A percentile compares a stretch with the other conserved stretches of the same genome.
phyloP scores from a whole-genome alignment of 2,113 vertebrate genomes.

The Kryptolebias marmoratus region DNA sequence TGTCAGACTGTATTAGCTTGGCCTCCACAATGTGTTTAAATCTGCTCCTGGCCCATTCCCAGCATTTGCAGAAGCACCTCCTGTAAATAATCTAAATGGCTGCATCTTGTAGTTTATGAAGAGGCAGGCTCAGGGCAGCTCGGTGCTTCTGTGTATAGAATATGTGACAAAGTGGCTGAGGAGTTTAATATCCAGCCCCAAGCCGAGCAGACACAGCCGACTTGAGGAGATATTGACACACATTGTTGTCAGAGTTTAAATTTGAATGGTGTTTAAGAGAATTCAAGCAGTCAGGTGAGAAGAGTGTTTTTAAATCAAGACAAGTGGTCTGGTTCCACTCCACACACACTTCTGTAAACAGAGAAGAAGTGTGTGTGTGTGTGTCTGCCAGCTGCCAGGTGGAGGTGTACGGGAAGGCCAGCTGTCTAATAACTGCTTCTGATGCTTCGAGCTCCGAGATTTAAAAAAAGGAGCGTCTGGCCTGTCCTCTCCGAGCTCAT shows the following conservation, averaged over 20 bases:
- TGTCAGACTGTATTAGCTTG: conserved; percentile 77
- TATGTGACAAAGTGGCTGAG: conserved; percentile 55
- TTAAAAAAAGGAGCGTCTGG: conserved; percentile 66
- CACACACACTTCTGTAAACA: conserved; percentile 40
- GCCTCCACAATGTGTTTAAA: conserved; percentile 57
- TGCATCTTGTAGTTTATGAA: conserved; percentile 61
- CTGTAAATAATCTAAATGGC: conserved; percentile 77
- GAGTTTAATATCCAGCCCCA: conserved; percentile 58
- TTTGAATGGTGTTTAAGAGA: conserved; percentile 61
- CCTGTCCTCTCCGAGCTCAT: conserved; percentile 45
- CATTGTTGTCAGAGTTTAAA: conserved; percentile 50
- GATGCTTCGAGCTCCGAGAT: conserved; percentile 53
- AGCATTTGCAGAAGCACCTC: conserved; percentile 65
- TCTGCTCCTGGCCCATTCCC: conserved; percentile 71
- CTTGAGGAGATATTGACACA: conserved; percentile 36
- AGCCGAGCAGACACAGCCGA: conserved; percentile 38
- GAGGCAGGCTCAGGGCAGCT: conserved; percentile 17
- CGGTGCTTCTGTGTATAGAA: conserved; percentile 49
- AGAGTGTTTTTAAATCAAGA: conserved; percentile 60
- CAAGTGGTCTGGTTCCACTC: conserved; percentile 57
- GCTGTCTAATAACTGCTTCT: conserved; percentile 68
- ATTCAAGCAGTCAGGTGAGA: conserved; percentile 35
- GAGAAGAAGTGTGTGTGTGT: conserved; percentile 46
- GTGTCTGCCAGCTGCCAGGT: conserved; percentile 68
- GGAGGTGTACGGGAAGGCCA: conserved; percentile 67